Conservation (phyloP, 2,113 vertebrate genomes). For the Oostethus manadensis region DNA sequence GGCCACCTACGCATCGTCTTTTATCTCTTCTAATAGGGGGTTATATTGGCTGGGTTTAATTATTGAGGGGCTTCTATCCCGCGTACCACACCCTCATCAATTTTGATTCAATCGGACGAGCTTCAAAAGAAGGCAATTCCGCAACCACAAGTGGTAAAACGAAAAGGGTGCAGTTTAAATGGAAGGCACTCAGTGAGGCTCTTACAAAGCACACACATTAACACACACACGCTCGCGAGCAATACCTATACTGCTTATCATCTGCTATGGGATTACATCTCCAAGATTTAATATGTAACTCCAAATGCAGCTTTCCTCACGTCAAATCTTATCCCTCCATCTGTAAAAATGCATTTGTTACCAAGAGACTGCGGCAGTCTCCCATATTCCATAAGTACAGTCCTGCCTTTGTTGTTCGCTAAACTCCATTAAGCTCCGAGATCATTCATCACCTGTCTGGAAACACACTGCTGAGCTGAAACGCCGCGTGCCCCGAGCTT, state of each 20-base stretch:
- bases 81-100: neutral
- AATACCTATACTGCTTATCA: conserved; percentile 26
- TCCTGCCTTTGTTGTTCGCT: conserved; percentile 7
- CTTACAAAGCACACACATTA: neutral
- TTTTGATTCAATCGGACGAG: conserved; percentile 49
- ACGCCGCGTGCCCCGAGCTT: conserved; percentile 3
- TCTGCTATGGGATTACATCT: conserved; percentile 45
- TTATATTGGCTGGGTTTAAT: too few species aligned
- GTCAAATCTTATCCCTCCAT: conserved; percentile 37
- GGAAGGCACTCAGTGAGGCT: conserved; percentile 21
- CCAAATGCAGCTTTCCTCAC: conserved; percentile 34
- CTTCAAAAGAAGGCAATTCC: conserved; percentile 57
- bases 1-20: too few species aligned
- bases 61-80: too few species aligned
- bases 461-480: conserved; percentile 22
- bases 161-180: conserved; percentile 47
- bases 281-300: conserved; percentile 44
- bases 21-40: too few species aligned
- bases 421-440: conserved; percentile 18
- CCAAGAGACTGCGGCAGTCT: conserved; percentile 19
- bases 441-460: conserved; percentile 35
- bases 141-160: conserved; percentile 47
- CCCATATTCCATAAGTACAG: conserved; percentile 30
- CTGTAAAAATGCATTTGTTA: conserved; percentile 28
- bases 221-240: neutral